Evolutionary conservation across 1,140 invertebrate species (phyloP).

Genomic region (Brevipalpus yothersi): DNA sequence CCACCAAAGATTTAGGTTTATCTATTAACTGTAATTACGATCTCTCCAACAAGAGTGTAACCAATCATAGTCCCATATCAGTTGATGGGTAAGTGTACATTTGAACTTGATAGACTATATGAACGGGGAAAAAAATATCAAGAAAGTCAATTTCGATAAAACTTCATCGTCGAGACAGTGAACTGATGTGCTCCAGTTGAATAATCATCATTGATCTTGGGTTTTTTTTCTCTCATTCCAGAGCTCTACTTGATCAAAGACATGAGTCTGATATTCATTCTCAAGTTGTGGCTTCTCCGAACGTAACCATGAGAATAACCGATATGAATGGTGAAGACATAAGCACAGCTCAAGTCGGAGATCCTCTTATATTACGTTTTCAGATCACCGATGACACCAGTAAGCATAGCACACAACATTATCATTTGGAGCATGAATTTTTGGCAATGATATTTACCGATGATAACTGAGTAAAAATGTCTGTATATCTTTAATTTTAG

Average conservation of each 20-base stretch:
- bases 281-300: slow-evolving; percentile 58
- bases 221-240: not conserved
- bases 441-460: no score
- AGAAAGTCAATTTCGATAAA: not conserved
- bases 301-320: slow-evolving; percentile 75
- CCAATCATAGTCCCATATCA: slow-evolving; percentile 27
- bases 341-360: slow-evolving; percentile 20
- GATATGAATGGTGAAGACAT: slow-evolving; percentile 23
- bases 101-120: not conserved
- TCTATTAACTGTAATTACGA: slow-evolving; percentile 81
- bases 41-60: slow-evolving; percentile 70
- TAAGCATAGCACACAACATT: slow-evolving; percentile 7
- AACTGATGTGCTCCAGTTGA: no score
- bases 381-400: slow-evolving; percentile 49
- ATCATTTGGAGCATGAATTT: not conserved
- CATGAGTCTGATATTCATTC: slow-evolving; percentile 22
- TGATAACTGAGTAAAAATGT: no score
- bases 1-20: slow-evolving; percentile 67
- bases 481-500: slow-evolving; percentile 2
- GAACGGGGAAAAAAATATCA: not conserved
- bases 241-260: not conserved
- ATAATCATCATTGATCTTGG: not conserved
- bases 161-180: not conserved
- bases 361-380: slow-evolving; percentile 57
- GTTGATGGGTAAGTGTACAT: not conserved